Evolutionary conservation across 2,113 vertebrate species (phyloP), one percentile per base, ranked within the genome.

Genomic region (Menura novaehollandiae): DNA sequence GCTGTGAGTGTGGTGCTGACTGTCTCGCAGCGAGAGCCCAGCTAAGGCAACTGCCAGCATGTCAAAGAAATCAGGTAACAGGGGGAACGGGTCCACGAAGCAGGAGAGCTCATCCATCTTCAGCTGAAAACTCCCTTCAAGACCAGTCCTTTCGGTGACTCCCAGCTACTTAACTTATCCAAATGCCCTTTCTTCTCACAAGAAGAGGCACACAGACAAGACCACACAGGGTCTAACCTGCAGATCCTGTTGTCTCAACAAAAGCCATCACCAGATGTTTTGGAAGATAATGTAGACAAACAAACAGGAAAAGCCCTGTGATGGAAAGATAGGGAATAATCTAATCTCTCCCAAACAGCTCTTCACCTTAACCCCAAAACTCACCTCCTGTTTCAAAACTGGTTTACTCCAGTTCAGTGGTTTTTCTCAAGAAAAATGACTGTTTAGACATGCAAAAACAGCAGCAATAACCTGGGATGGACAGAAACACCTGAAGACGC

Each of bases 71-170:
- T 79, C 85, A 80, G 93, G 94, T 83, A 95, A 93, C 85, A 8
- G 37, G 41, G 76, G 79, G 91, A 96, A 68, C 0, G 30, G 94
- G 85, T 90, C 95, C 94, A 78, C 35, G 28, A 80, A 75, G 28
- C 75, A 92, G 94, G 76, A 88, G 78, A 97, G 85, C 87, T 96
- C 90, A 97, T 98, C 97, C 95, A 96, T 98, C 97, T 98, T 97
- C 83, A 93, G 47, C 56, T 64, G 68, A 92, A 89, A 83, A 69
- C 58, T 93, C 79, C 89, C 69, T 80, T 66, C 79, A 67, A 91
- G 85, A 52, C 47, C 78, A 89, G 76, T 52, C 78, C 53, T 85
- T 73, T 88, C 55, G 53, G 51, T 30, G 28, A 64, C 93, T 96
- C 78, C 73, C 77, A 93, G 91, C 92, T 75, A 91, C 93, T 96